Percentiles rank a stretch among this genome's conserved stretches.
These are phyloP conservation scores for Dasypogon diadema DNA, from an alignment of 2,888 invertebrate species.

Conservation along the genomic window DNA sequence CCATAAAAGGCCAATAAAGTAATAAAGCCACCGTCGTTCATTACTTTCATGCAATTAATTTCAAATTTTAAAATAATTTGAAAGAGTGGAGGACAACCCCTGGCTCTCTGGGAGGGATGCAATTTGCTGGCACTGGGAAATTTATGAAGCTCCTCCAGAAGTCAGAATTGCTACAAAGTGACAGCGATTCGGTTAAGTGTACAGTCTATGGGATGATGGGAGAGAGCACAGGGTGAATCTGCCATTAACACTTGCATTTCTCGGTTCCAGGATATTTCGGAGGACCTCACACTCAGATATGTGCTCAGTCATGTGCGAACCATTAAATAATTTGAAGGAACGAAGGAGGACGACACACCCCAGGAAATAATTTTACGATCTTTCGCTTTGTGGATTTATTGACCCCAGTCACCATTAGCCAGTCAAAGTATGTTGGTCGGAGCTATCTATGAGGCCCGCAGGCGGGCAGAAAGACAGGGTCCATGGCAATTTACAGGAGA, in stretches of 20 bases:
- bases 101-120: background rate
- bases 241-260: constrained; percentile 41
- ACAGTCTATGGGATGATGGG: background rate
- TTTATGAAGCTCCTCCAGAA: constrained; percentile 43
- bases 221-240: constrained; percentile 26
- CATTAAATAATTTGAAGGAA: constrained; percentile 54
- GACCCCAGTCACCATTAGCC: constrained; percentile 10
- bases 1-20: constrained; percentile 47
- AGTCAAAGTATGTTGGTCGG: too few relatives aligned
- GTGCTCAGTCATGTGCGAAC: constrained; percentile 55
- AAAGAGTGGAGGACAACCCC: background rate
- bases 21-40: constrained; percentile 47
- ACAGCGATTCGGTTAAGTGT: constrained; percentile 43
- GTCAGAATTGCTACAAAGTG: constrained; percentile 37
- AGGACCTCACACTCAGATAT: background rate
- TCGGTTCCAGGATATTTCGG: background rate
- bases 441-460: too few relatives aligned
- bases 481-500: background rate
- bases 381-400: constrained; percentile 45
- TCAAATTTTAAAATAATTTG: constrained; percentile 54
- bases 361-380: constrained; percentile 53
- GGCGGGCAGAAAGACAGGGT: background rate
- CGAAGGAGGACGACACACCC: constrained; percentile 42
- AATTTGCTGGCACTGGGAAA: constrained; percentile 39
- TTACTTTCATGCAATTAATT: constrained; percentile 56